Conservation (phyloP, 2,797 vertebrate genomes). For the Chloroceryle amazona region DNA sequence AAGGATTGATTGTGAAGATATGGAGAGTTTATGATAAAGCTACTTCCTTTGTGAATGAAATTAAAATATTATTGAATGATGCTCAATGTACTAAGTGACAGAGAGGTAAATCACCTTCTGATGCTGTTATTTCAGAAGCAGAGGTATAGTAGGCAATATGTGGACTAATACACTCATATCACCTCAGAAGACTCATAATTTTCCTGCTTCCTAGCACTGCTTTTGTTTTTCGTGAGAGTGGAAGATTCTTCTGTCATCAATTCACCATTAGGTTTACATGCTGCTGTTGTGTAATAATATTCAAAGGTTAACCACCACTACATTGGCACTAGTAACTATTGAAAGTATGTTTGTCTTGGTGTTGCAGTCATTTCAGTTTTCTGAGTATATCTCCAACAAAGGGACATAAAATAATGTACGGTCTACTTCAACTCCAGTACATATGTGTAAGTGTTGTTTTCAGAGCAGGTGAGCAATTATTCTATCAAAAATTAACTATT, state of each 20-base stretch:
- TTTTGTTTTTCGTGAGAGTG: neutral
- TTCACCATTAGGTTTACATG: neutral
- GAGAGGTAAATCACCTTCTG: neutral
- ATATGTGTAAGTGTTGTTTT: neutral
- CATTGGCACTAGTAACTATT: neutral
- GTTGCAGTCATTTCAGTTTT: neutral
- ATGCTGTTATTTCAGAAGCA: neutral
- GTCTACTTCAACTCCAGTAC: neutral
- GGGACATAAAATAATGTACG: neutral
- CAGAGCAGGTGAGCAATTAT: neutral
- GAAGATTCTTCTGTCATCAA: neutral
- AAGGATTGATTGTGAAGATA: neutral
- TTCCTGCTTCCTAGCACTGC: neutral
- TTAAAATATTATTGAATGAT: neutral
- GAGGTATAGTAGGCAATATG: neutral
- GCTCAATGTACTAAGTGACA: neutral
- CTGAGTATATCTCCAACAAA: neutral
- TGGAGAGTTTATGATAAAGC: neutral
- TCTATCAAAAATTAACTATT: neutral
- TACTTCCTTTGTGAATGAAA: neutral
- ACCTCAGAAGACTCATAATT: neutral
- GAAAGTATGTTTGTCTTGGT: neutral
- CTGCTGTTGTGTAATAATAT: neutral
- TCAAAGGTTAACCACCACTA: constrained; percentile 35
- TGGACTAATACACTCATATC: neutral